Base-by-base conservation (phyloP, 2,113 vertebrate genomes). In the Microcebus jonahi region DNA sequence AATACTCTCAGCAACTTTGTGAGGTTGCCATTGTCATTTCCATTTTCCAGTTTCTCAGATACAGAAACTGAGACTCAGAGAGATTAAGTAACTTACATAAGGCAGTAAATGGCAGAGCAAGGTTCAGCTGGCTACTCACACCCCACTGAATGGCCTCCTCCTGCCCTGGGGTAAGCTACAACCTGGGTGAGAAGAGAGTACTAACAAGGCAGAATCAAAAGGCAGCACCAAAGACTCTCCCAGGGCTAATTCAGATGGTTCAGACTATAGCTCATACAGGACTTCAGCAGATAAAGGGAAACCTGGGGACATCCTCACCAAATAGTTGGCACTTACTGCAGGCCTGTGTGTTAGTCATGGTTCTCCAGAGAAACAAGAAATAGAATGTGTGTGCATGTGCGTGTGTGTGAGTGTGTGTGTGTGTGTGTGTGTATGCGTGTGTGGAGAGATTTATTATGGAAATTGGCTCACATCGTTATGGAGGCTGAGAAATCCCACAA, bases 1-100 rank as follows among this genome's bases (percentile, higher is more conserved):
- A 48, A 82, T 61, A 88, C 3, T 65, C 39, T 45, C 21, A 45
- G 45, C 57, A 67, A 36, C 10, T 48, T 42, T 65, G 10, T 15
- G 45, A 70, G 6, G 21, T 75, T n/a, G n/a, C 63, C 48, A 67
- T 57, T 70, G 6, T 71, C n/a, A 90, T 68, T 67, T 27, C 68
- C 36, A 76, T 20, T 95, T 95, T 93, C 31, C 15, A 82, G 27
- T 20, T 95, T 95, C 90, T 36, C 15, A 87, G 34, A 90, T n/a
- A 59, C 0, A 45, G 39, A 90, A 87, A 68, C 34, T 61, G 39
- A 92, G 39, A 5, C n/a, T 61, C n/a, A n/a, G 23, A 65, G n/a
- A 90, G 39, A 17, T 63, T 27, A 59, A 55, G 29, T 68, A 29
- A 81, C 39, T 81, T 81, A 67, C 4, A 20, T 15, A 36, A 91